Evolutionary conservation across 1,140 invertebrate species (phyloP).

Genomic region (Stenopsyche tienmushanensis): DNA sequence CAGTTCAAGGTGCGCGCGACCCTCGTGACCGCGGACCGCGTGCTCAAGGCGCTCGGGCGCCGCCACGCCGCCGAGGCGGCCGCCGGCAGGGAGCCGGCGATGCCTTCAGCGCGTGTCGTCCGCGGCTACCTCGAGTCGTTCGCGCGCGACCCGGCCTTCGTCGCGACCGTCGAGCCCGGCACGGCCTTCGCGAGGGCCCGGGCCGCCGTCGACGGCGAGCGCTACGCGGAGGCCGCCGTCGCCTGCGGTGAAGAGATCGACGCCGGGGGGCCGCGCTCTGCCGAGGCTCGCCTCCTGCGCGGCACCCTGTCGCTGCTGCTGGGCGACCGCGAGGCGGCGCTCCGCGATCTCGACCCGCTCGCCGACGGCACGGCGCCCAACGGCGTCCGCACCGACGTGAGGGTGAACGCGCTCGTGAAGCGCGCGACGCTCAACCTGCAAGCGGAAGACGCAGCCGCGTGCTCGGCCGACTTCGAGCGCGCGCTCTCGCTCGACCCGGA

Average conservation of each 20-base stretch:
- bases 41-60: constrained; percentile 77
- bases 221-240: constrained; percentile 77
- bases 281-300: constrained; percentile 73
- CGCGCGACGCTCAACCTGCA: constrained; percentile 81
- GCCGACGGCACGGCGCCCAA: constrained; percentile 60
- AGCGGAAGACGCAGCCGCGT: constrained; percentile 69
- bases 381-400: constrained; percentile 58
- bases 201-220: constrained; percentile 64
- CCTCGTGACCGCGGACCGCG: constrained; percentile 78
- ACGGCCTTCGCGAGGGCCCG: constrained; percentile 68
- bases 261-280: constrained; percentile 53
- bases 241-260: constrained; percentile 81
- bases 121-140: constrained; percentile 85
- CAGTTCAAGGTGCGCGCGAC: constrained; percentile 79
- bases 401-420: constrained; percentile 89
- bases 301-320: constrained; percentile 81
- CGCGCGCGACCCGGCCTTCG: constrained; percentile 72
- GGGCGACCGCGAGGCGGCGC: constrained; percentile 69
- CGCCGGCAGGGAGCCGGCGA: constrained; percentile 64
- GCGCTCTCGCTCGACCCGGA: constrained; percentile 75
- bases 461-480: constrained; percentile 73
- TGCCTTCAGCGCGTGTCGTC: constrained; percentile 83
- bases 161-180: constrained; percentile 1
- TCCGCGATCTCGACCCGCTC: constrained; percentile 68
- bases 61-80: constrained; percentile 72